Evolutionary conservation across 2,888 invertebrate species (phyloP).

Genomic region (Mimachlamys varia): DNA sequence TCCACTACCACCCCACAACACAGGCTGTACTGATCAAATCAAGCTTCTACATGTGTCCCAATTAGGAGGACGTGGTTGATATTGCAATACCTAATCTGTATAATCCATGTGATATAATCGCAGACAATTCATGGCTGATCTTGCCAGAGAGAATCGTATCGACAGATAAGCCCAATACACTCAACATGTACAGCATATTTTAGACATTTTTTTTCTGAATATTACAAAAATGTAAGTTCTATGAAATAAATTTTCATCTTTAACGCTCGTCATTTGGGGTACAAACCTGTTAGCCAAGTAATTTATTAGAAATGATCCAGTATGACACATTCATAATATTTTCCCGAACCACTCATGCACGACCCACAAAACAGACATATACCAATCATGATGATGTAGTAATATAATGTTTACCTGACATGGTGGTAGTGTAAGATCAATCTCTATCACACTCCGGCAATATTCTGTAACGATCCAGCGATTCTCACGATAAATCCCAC

Average conservation of each 20-base stretch:
- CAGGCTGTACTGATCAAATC: neutral
- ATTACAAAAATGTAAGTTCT: neutral
- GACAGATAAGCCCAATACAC: neutral
- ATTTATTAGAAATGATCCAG: neutral
- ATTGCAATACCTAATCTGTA: neutral
- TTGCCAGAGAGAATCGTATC: neutral
- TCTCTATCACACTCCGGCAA: neutral
- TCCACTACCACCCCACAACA: neutral
- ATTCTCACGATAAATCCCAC: slow-evolving; percentile 6
- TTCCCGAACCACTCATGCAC: neutral
- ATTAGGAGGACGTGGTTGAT: neutral
- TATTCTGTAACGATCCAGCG: neutral
- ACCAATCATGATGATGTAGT: neutral
- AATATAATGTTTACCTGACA: slow-evolving; percentile 9
- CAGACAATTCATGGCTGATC: neutral
- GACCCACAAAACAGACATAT: neutral
- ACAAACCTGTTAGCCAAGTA: neutral
- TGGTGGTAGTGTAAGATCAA: neutral
- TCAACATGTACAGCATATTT: neutral
- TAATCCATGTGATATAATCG: neutral
- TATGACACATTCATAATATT: neutral
- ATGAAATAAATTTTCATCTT: neutral
- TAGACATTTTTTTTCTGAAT: neutral
- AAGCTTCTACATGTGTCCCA: slow-evolving; percentile 14
- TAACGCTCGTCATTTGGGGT: neutral